phyloP scores from a whole-genome alignment of 2,797 vertebrate species.

The Momotus momota region DNA sequence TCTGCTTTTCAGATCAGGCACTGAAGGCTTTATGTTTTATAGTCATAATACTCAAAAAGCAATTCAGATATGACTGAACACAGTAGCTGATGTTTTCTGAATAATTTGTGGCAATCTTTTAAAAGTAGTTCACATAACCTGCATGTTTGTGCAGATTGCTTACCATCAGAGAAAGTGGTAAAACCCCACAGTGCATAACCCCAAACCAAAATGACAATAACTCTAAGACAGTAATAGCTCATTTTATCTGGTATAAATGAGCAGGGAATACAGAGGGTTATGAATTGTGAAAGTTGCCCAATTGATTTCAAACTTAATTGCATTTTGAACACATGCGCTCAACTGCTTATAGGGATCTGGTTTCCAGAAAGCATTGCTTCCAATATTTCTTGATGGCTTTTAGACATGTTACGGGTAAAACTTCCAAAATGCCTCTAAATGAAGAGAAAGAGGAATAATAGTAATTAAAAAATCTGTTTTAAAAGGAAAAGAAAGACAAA shows the following conservation, averaged over 20 bases:
- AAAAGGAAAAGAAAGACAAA: not conserved
- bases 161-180: not conserved
- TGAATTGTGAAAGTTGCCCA: not conserved
- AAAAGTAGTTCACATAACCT: not conserved
- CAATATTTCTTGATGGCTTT: not conserved
- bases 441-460: not conserved
- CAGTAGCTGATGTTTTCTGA: not conserved
- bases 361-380: not conserved
- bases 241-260: not conserved
- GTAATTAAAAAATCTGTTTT: not conserved
- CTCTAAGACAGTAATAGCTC: not conserved
- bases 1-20: slow-evolving; percentile 32
- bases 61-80: not conserved
- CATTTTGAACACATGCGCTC: not conserved
- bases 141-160: not conserved
- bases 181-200: not conserved
- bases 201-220: not conserved
- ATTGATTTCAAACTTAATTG: not conserved
- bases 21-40: slow-evolving; percentile 3
- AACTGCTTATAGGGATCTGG: not conserved
- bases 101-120: not conserved
- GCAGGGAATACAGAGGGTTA: not conserved
- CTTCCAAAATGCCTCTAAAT: not conserved
- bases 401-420: not conserved
- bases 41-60: slow-evolving; percentile 6